Evolutionary conservation across 2,797 vertebrate genomes (phyloP).

Genomic region (Diplodus sargus): DNA sequence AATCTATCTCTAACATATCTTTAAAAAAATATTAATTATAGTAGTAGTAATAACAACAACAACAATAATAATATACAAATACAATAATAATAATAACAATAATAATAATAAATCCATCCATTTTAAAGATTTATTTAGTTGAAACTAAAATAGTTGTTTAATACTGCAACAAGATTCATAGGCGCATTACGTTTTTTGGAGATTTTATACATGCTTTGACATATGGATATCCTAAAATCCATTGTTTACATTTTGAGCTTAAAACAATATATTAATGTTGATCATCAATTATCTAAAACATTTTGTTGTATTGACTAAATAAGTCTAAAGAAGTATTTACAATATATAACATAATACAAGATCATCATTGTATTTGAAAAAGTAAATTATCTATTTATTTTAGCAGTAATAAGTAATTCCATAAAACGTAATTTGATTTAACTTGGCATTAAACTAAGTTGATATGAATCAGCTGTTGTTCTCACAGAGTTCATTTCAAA

Average conservation of each 20-base stretch:
- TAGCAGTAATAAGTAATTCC: background rate
- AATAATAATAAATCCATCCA: no score
- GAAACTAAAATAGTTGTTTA: background rate
- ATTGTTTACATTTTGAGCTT: background rate
- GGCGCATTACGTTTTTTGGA: no score
- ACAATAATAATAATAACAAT: background rate
- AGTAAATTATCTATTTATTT: constrained; percentile 1
- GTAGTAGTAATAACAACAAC: background rate
- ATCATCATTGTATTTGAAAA: no score
- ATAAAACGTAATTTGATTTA: background rate
- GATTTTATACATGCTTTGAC: background rate
- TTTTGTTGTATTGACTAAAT: background rate
- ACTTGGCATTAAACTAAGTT: background rate
- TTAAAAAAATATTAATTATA: background rate
- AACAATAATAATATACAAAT: background rate
- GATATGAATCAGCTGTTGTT: background rate
- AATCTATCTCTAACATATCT: background rate
- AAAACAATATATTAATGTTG: background rate
- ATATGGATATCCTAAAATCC: background rate
- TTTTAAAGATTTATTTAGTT: background rate
- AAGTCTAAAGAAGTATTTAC: background rate
- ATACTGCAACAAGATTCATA: background rate
- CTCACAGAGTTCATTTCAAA: background rate
- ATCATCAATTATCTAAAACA: background rate
- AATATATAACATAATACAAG: background rate